These are phyloP conservation scores for Tupaia chinensis DNA, from an alignment of 2,113 vertebrate species.

Conservation along the genomic window DNA sequence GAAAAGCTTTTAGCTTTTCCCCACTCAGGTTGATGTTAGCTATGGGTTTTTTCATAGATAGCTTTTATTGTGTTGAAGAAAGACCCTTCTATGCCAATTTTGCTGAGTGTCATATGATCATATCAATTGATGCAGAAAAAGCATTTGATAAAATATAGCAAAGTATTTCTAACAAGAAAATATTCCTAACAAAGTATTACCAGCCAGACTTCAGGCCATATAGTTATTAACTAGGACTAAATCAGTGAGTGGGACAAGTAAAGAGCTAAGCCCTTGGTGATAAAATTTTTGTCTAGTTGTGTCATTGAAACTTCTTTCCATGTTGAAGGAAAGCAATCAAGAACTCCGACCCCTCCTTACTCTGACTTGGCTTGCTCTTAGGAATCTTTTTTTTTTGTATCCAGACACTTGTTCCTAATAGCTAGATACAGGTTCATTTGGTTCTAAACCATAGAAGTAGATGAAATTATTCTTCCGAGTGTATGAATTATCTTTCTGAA, in stretches of 20 bases:
- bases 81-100: no score
- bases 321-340: background rate
- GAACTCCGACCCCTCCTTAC: background rate
- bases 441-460: background rate
- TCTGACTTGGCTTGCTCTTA: background rate
- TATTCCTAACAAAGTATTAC: conserved; percentile 10
- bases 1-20: no score
- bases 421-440: background rate
- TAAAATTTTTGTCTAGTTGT: background rate
- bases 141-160: background rate
- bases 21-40: no score
- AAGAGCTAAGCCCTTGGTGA: background rate
- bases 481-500: background rate
- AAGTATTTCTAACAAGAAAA: conserved; percentile 38
- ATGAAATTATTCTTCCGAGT: background rate
- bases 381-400: background rate
- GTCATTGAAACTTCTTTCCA: background rate
- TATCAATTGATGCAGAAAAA: no score
- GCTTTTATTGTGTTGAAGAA: no score
- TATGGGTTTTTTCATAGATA: no score
- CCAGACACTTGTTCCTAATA: background rate
- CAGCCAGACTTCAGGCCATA: background rate
- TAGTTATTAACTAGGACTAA: background rate
- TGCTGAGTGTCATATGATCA: no score
- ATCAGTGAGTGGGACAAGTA: background rate